Evolutionary conservation across 2,888 invertebrate species (phyloP), one percentile per base, ranked within the genome.

Genomic region (Dryococelus australis): DNA sequence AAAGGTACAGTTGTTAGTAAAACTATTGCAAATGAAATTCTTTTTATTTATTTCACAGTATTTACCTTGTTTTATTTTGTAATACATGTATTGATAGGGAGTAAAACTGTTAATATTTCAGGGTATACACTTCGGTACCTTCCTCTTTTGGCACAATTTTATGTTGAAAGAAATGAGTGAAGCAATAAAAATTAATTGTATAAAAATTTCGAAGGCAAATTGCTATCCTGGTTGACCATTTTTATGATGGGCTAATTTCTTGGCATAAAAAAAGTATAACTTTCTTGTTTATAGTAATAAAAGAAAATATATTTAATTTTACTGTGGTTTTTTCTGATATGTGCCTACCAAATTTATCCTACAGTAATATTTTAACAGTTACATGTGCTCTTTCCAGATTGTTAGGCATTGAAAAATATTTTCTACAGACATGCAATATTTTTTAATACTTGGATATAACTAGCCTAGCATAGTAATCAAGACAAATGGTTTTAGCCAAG

Each of bases 181-280:
- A 27, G 12, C 43, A 83, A 83, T 27, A 83, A 28, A 79, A 79
- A 79, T 0, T 47, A 47, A 47, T 20, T 65, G 65, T 65, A 65
- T 65, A 26, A 27, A 35, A 79, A 26, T 12, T 20, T 79, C 6
- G 79, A 79, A 79, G 79, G 83, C 10, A 83, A 1, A 24, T 28
- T 83, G 83, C 83, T 83, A 27, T 43, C 83, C 83, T 83, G 83
- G 28, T 83, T 83, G 35, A 83, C 28, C 83, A 83, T 83, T 83
- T 65, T 83, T 28, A 83, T 83, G 28, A 24, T 83, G 83, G 27
- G 83, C 43, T 83, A 83, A 83, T 83, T 28, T 83, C 83, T 83
- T 83, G 28, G 28, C 35, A 35, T 35, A 35, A 35, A 28, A 28
- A 80, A 80, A 83, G 24, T 20, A 83, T 27, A 83, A 27, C 16